phyloP scores from a whole-genome alignment of 2,888 invertebrate genomes.

The Patella depressa region DNA sequence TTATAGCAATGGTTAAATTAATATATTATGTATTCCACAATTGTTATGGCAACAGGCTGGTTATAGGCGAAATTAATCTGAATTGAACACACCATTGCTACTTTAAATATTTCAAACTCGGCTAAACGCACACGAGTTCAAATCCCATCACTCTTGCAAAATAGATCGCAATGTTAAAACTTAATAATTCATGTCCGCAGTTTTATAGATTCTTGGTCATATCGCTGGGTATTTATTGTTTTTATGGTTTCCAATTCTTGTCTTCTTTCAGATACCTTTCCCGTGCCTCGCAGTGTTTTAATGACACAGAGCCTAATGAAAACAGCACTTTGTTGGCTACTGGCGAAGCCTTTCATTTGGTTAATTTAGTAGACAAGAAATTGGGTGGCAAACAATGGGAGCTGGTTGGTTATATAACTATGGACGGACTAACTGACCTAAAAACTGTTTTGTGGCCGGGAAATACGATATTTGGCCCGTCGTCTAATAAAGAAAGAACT shows the following conservation, averaged over 20 bases:
- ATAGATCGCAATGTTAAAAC: no score
- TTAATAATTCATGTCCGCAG: constrained; percentile 7
- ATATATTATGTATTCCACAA: no score
- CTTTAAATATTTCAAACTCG: no score
- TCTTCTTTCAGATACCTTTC: constrained; percentile 11
- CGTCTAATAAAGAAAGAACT: constrained; percentile 73
- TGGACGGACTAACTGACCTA: constrained; percentile 73
- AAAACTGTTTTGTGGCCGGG: constrained; percentile 93
- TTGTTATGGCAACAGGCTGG: no score
- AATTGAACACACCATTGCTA: no score
- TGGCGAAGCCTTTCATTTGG: constrained; percentile 42
- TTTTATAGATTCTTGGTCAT: constrained; percentile 11
- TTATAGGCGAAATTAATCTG: no score
- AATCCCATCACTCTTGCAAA: no score
- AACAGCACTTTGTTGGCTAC: constrained; percentile 11
- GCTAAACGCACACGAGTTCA: no score
- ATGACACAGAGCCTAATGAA: constrained; percentile 8
- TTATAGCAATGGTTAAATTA: no score
- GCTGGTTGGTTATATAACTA: constrained; percentile 51
- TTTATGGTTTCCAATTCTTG: background rate
- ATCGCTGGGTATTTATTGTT: no score
- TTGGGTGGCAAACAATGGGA: constrained; percentile 42
- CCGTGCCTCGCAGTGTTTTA: constrained; percentile 9
- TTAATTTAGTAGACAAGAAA: constrained; percentile 41
- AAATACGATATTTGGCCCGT: constrained; percentile 80